Evolutionary conservation across 2,797 vertebrate species (phyloP), one percentile per base, ranked within the genome.

Genomic region (Sciurus vulgaris): DNA sequence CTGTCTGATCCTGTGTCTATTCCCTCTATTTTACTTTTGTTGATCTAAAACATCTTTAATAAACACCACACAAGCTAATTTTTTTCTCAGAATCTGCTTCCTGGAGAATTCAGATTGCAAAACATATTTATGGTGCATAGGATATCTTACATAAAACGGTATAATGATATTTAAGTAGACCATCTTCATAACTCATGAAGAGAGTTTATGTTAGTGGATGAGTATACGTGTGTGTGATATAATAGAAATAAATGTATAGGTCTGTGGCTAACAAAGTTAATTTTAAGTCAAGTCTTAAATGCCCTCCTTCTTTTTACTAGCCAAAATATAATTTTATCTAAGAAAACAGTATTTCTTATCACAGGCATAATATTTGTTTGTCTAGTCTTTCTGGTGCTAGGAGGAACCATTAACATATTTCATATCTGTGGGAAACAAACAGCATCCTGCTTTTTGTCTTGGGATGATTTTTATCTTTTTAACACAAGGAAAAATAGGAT

Each of bases 281-380:
- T 72, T 76, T 59, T 88, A 81, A 94, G 20, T 4, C 18, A 87
- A 47, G 56, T 69, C 8, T 49, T 94, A 86, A 72, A 22, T 78
- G 67, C 33, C 30, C 4, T 14, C 12, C 11, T 63, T 41, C 30
- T 65, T 69, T 90, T 96, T 91, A 77, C 47, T 41, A 82, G 88
- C 18, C 30, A 87, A 95, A 96, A 54, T 73, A 22, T 24, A 61
- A 35, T 85, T 90, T 92, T 51, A 41, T 49, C 76, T 47, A 47
- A 24, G 82, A 24, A 38, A 91, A 69, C 12, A 30, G 61, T 92
- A 69, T 90, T 85, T 96, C 67, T 94, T 83, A 92, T 41, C 9
- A 13, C 2, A 87, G 20, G 8, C 4, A 90, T 79, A 94, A 67
- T 65, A 26, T 26, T 78, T n/a, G 26, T 89, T 85, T 88, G 38